Evolutionary conservation across 1,140 invertebrate genomes (phyloP).

Genomic region (Drosophila miranda): DNA sequence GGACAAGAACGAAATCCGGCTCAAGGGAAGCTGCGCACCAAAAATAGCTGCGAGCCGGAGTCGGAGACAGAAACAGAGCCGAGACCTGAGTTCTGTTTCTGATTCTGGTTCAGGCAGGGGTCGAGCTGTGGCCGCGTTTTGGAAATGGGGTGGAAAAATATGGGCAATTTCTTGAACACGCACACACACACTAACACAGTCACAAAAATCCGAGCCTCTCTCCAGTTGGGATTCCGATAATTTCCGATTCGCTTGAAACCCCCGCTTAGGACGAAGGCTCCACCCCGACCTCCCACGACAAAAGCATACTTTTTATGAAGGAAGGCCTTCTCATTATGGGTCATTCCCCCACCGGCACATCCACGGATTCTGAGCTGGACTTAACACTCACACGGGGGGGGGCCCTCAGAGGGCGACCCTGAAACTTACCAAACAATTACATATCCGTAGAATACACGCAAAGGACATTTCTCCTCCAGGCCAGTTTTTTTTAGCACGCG

Average conservation of each 20-base stretch:
- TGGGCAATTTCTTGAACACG: not conserved
- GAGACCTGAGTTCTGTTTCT: no score
- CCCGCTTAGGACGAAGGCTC: no score
- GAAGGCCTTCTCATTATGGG: no score
- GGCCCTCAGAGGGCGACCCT: constrained; percentile 18
- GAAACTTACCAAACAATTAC: constrained; percentile 10
- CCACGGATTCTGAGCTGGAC: constrained; percentile 4
- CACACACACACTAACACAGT: constrained; percentile 14
- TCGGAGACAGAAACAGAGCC: constrained; percentile 29
- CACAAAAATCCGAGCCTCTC: constrained; percentile 1
- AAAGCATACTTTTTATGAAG: no score
- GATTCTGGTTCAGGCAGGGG: not conserved
- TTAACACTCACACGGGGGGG: not conserved
- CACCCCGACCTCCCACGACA: no score
- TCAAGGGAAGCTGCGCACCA: constrained; percentile 59
- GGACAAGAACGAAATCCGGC: constrained; percentile 16
- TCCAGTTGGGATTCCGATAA: constrained; percentile 8
- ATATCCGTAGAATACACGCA: no score
- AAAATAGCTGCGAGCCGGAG: not conserved
- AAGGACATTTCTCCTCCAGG: no score
- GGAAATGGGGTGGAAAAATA: constrained; percentile 63
- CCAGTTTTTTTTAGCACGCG: no score
- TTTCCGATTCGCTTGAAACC: not conserved
- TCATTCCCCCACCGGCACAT: no score
- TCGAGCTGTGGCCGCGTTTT: constrained; percentile 56